Evolutionary conservation across 92 coral and sea anemone genomes (phyloP).

Genomic region (Chrysogorgia sp.): DNA sequence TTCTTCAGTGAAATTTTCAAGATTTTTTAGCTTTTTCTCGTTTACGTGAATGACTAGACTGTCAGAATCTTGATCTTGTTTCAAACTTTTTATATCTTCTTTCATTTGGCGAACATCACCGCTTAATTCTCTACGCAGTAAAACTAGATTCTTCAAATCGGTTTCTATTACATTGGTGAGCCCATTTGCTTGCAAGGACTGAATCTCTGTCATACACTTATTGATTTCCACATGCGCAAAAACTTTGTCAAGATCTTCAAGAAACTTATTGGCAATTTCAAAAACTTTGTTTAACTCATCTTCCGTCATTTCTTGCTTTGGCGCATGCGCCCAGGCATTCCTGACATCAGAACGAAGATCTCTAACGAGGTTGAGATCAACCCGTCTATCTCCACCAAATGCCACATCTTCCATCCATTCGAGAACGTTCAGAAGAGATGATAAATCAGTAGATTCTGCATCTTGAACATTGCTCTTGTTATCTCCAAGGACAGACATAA

Average conservation of each 20-base stretch:
- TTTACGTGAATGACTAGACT: background rate
- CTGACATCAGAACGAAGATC: conserved; percentile 37
- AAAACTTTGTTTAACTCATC: conserved; percentile 6
- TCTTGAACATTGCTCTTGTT: conserved; percentile 33
- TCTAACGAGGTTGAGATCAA: conserved; percentile 12
- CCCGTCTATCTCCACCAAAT: conserved; percentile 5
- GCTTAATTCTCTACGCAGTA: background rate
- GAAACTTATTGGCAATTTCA: conserved; percentile 8
- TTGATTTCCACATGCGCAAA: background rate
- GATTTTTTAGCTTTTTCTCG: background rate
- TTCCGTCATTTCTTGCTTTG: conserved; percentile 33
- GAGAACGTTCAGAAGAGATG: conserved; percentile 36
- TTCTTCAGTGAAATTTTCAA: background rate
- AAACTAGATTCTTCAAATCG: background rate
- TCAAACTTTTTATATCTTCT: background rate
- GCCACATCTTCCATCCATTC: conserved; percentile 31
- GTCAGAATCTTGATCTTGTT: background rate
- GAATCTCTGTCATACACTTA: background rate
- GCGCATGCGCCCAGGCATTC: conserved; percentile 50
- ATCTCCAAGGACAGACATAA: conserved; percentile 52
- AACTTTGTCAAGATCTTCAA: conserved; percentile 20
- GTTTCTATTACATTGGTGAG: conserved; percentile 24
- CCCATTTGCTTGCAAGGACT: conserved; percentile 6
- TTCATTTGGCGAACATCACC: conserved; percentile 21
- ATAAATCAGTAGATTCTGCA: conserved; percentile 39